phyloP scores from a whole-genome alignment of 92 coral and sea anemone species.

The Bergia puertoricense region DNA sequence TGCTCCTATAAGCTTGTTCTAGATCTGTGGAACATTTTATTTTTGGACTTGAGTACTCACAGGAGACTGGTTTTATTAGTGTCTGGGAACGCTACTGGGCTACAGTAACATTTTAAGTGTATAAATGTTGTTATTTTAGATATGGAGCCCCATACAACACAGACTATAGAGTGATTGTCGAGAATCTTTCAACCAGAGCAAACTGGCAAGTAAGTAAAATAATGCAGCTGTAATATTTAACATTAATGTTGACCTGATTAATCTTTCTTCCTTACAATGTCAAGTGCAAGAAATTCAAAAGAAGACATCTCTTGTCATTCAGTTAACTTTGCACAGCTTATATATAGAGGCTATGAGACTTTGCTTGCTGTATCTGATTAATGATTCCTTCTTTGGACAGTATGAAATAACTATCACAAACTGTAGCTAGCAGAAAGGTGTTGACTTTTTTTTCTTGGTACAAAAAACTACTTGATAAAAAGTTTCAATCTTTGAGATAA shows the following conservation, averaged over 20 bases:
- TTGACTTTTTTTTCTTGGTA: no score
- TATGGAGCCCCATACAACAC: constrained; percentile 98
- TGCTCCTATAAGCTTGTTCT: not conserved
- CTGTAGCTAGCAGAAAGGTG: no score
- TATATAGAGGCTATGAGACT: no score
- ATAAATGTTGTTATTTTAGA: constrained; percentile 42
- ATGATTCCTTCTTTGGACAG: no score
- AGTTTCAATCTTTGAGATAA: no score
- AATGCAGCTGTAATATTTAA: not conserved
- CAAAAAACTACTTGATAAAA: no score
- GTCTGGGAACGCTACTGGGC: not conserved
- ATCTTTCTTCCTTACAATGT: not conserved
- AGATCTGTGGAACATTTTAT: not conserved
- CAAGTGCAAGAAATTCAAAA: not conserved
- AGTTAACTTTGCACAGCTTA: no score
- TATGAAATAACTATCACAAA: no score
- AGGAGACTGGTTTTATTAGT: not conserved
- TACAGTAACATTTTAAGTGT: not conserved
- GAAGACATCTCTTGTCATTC: no score
- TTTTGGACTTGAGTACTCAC: no score
- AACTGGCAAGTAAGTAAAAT: constrained; percentile 91
- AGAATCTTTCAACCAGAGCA: constrained; percentile 94
- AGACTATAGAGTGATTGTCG: constrained; percentile 82
- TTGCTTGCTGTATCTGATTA: no score
- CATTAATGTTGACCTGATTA: not conserved